A percentile compares a stretch with the other conserved stretches of the same genome.
These are phyloP conservation scores for Matsumurasca onukii DNA, from an alignment of 1,140 invertebrate species.

Conservation along the genomic window DNA sequence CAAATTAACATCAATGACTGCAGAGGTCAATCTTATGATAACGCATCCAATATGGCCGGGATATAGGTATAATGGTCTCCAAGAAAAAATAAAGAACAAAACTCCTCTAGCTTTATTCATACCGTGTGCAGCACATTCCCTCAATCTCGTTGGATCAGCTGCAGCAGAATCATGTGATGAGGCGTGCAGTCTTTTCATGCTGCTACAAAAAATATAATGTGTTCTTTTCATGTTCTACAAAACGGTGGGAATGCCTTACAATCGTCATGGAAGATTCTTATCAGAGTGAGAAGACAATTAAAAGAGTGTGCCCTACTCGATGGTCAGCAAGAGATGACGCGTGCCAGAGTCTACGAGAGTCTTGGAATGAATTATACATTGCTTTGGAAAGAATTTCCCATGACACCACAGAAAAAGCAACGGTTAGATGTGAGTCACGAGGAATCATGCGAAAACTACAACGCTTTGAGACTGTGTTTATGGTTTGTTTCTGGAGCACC, in stretches of 20 bases:
- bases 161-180: neutral
- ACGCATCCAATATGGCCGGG: slow-evolving; percentile 44
- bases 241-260: slow-evolving; percentile 1
- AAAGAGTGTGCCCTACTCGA: slow-evolving; percentile 12
- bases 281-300: slow-evolving; percentile 6
- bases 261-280: neutral
- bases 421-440: slow-evolving; percentile 18
- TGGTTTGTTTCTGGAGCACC: slow-evolving; percentile 28
- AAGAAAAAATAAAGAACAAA: slow-evolving; percentile 34
- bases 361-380: slow-evolving; percentile 28
- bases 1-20: slow-evolving; percentile 38
- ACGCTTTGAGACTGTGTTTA: slow-evolving; percentile 32
- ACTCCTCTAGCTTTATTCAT: slow-evolving; percentile 36
- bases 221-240: slow-evolving; percentile 1
- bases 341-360: slow-evolving; percentile 28
- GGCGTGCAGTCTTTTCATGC: neutral
- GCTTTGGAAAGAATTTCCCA: slow-evolving; percentile 16
- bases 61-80: slow-evolving; percentile 35
- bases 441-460: slow-evolving; percentile 29
- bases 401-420: slow-evolving; percentile 14
- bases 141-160: slow-evolving; percentile 43
- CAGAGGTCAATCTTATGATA: slow-evolving; percentile 46
- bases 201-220: neutral
- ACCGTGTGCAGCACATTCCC: slow-evolving; percentile 39
- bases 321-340: slow-evolving; percentile 30